phyloP scores from a whole-genome alignment of 2,113 vertebrate genomes.

The Sarotherodon lohbergeri region DNA sequence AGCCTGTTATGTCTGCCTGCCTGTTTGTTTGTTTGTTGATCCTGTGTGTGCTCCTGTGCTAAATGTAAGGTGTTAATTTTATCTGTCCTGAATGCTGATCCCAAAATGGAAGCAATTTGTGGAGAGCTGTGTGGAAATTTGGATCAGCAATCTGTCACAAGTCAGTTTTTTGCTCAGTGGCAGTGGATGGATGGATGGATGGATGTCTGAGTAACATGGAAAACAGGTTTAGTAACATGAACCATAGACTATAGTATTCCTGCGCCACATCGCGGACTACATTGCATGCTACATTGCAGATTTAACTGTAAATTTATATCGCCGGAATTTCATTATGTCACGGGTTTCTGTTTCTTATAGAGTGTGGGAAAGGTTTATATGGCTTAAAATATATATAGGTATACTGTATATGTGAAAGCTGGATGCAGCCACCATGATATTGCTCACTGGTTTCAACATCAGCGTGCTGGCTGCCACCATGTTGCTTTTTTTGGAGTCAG shows the following conservation, averaged over 20 bases:
- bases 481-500: background rate
- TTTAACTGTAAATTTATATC: background rate
- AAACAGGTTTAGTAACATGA: background rate
- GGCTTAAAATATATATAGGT: background rate
- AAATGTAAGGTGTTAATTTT: background rate
- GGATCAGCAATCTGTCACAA: background rate
- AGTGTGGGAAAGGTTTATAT: background rate
- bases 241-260: background rate
- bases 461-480: background rate
- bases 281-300: background rate
- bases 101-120: conserved; percentile 24
- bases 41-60: background rate
- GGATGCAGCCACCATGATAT: background rate
- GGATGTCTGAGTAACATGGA: background rate
- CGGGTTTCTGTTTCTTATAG: background rate
- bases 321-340: background rate
- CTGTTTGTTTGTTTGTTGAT: background rate
- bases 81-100: background rate
- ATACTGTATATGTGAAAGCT: background rate
- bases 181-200: background rate
- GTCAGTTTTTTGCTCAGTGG: background rate
- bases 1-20: background rate
- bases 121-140: conserved; percentile 12
- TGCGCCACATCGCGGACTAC: fast-evolving
- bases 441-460: background rate